A percentile compares a stretch with the other conserved stretches of the same genome.
These are phyloP conservation scores for Antheraea pernyi DNA, from an alignment of 1,140 invertebrate species.

Conservation along the genomic window DNA sequence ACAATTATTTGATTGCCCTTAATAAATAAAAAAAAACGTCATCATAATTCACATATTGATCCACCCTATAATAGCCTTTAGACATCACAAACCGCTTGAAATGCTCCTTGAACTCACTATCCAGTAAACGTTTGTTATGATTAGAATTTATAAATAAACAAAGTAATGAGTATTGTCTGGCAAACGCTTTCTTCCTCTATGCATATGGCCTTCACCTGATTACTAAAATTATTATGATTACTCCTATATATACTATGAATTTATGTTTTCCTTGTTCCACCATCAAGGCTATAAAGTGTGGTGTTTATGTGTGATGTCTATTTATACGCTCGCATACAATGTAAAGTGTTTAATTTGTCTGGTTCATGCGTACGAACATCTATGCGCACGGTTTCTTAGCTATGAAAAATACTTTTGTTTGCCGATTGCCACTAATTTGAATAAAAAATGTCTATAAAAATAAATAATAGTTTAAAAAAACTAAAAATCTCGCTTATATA, in stretches of 20 bases:
- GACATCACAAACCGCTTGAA: too few relatives aligned
- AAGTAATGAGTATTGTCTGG: background rate
- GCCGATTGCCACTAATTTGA: background rate
- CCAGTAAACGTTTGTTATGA: constrained; percentile 4
- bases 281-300: background rate
- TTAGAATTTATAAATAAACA: constrained; percentile 3
- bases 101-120: too few relatives aligned
- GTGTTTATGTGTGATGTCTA: background rate
- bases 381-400: background rate
- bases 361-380: background rate
- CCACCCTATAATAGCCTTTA: too few relatives aligned
- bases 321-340: background rate
- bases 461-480: too few relatives aligned
- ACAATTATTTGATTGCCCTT: too few relatives aligned
- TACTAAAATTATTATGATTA: constrained; percentile 3
- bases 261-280: constrained; percentile 2
- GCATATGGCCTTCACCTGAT: background rate
- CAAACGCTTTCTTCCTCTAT: background rate
- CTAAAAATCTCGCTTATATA: too few relatives aligned
- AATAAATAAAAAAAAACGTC: too few relatives aligned
- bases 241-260: background rate
- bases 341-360: background rate
- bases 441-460: too few relatives aligned
- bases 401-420: background rate
- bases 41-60: too few relatives aligned